Percentiles rank a stretch among this genome's conserved stretches.
These are phyloP conservation scores for Epicauta chinensis DNA, from an alignment of 1,140 invertebrate genomes.

Conservation along the genomic window DNA sequence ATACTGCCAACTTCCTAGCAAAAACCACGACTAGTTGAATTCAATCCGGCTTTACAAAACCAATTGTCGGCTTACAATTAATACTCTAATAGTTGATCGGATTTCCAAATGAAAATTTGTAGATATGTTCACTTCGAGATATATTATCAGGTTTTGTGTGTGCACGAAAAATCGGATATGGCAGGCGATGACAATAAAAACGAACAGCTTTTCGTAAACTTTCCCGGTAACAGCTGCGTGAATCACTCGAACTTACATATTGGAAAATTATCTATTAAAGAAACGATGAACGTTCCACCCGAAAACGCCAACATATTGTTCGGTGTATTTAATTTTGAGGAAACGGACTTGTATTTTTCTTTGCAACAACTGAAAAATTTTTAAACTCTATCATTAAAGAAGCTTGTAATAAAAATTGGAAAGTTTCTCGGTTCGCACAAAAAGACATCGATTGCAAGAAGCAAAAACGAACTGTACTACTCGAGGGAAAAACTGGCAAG, in stretches of 20 bases:
- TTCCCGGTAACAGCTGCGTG: constrained; percentile 13
- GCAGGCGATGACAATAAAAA: constrained; percentile 10
- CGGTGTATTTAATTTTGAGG: constrained; percentile 8
- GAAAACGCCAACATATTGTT: constrained; percentile 8
- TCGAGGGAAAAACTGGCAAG: no score
- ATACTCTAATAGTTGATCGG: background rate
- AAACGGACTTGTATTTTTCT: no score
- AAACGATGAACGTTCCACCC: background rate
- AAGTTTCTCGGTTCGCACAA: no score
- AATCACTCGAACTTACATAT: constrained; percentile 16
- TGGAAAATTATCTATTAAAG: constrained; percentile 12
- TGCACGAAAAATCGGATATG: no score
- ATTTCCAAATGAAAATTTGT: no score
- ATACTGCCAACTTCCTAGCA: constrained; percentile 1
- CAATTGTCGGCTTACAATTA: constrained; percentile 12
- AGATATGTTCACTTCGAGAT: no score
- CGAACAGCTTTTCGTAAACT: constrained; percentile 7
- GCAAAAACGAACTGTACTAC: no score
- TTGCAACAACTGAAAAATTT: no score
- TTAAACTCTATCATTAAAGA: no score
- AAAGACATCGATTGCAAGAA: no score
- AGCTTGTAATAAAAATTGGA: no score
- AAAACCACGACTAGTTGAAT: background rate
- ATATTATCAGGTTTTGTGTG: no score
- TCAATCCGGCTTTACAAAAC: constrained; percentile 12